phyloP scores from a whole-genome alignment of 1,140 invertebrate genomes.

The Spodoptera litura region DNA sequence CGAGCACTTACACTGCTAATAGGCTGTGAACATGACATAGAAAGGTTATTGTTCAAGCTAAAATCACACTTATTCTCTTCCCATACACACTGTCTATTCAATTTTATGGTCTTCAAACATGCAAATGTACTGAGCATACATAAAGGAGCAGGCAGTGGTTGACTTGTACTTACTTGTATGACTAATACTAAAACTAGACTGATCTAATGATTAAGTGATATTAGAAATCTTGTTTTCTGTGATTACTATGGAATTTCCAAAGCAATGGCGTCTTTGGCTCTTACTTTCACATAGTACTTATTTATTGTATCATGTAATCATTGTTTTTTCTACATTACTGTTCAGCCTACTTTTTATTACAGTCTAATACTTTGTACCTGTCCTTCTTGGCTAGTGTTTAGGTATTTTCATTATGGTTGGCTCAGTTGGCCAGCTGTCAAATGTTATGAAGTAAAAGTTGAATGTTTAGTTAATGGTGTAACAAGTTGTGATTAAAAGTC shows the following conservation, averaged over 20 bases:
- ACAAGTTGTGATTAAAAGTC: slow-evolving; percentile 42
- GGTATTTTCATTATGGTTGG: slow-evolving; percentile 11
- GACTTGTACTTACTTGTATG: slow-evolving; percentile 1
- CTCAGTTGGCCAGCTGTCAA: background rate
- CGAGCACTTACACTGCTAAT: slow-evolving; percentile 64
- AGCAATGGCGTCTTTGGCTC: slow-evolving; percentile 22
- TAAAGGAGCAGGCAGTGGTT: background rate
- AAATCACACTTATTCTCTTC: slow-evolving; percentile 33
- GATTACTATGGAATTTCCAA: slow-evolving; percentile 43
- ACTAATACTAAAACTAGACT: slow-evolving; percentile 27
- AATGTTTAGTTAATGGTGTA: slow-evolving; percentile 28
- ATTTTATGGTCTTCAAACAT: slow-evolving; percentile 9
- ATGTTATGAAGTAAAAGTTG: slow-evolving; percentile 15
- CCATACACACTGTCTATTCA: slow-evolving; percentile 13
- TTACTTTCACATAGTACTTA: slow-evolving; percentile 35
- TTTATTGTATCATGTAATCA: slow-evolving; percentile 1
- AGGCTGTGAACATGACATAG: slow-evolving; percentile 66
- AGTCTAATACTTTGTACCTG: no score
- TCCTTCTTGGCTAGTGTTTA: background rate
- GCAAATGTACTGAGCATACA: slow-evolving; percentile 24
- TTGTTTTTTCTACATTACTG: background rate
- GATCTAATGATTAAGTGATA: slow-evolving; percentile 10
- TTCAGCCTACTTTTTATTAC: background rate
- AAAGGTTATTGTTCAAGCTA: slow-evolving; percentile 45
- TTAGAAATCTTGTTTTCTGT: slow-evolving; percentile 44